phyloP scores from a whole-genome alignment of 2,113 vertebrate genomes.

The Cephalopholis sonnerati region DNA sequence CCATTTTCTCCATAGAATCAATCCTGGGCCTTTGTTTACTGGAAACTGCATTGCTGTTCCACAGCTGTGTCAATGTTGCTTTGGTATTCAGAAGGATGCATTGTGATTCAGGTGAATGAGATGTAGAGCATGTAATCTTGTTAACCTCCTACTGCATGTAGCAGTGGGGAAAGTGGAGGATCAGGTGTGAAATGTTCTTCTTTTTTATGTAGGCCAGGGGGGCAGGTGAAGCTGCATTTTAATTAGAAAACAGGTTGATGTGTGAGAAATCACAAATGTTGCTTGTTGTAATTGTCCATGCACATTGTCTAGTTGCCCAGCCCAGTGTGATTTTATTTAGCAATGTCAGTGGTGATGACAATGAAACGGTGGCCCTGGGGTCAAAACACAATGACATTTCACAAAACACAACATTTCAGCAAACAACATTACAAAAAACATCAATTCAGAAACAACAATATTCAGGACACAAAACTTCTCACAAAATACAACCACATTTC shows the following conservation, averaged over 20 bases:
- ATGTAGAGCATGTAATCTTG: constrained; percentile 72
- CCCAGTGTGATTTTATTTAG: background rate
- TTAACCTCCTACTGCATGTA: background rate
- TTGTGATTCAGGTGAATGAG: constrained; percentile 63
- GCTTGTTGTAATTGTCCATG: constrained; percentile 13
- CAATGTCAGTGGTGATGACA: background rate
- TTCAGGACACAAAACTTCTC: too few species aligned
- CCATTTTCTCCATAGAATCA: constrained; percentile 29
- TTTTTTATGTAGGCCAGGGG: constrained; percentile 11
- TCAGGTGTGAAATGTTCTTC: constrained; percentile 44
- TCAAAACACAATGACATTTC: too few species aligned
- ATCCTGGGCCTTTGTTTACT: constrained; percentile 14
- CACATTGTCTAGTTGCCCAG: constrained; percentile 1
- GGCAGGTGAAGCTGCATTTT: background rate
- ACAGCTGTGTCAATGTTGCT: constrained; percentile 54
- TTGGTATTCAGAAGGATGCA: constrained; percentile 27
- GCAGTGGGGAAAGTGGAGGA: constrained; percentile 9
- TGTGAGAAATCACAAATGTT: background rate
- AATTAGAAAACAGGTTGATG: background rate
- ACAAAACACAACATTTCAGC: too few species aligned
- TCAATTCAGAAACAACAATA: too few species aligned
- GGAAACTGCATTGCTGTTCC: constrained; percentile 4
- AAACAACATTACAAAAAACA: too few species aligned
- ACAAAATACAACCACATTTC: too few species aligned
- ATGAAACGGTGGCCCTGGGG: too few species aligned